A percentile compares a stretch with the other conserved stretches of the same genome.
These are phyloP conservation scores for Zaprionus lachaisei DNA, from an alignment of 1,140 invertebrate species.

Conservation along the genomic window DNA sequence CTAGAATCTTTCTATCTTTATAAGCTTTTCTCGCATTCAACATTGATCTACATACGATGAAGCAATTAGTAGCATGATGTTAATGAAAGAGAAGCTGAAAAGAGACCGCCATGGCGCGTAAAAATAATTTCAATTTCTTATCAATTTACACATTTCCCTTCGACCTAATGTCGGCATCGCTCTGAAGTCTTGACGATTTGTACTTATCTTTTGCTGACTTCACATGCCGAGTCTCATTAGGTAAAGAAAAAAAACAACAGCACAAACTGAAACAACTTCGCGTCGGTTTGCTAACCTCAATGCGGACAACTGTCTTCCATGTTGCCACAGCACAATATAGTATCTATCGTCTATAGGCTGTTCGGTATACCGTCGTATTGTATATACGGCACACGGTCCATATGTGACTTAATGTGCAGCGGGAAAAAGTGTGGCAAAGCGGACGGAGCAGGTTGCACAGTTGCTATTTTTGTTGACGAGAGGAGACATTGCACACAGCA, in stretches of 20 bases:
- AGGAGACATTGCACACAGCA: slow-evolving; percentile 24
- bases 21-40: background rate
- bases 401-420: slow-evolving; percentile 59
- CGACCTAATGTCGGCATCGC: background rate
- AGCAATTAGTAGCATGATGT: slow-evolving; percentile 63
- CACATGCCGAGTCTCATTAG: slow-evolving; percentile 68
- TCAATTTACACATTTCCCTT: slow-evolving; percentile 67
- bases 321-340: slow-evolving; percentile 7
- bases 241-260: slow-evolving; percentile 11
- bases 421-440: slow-evolving; percentile 59
- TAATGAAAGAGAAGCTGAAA: slow-evolving; percentile 58
- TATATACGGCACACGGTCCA: slow-evolving; percentile 59
- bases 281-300: slow-evolving; percentile 76
- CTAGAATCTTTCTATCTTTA: background rate
- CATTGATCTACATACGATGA: slow-evolving; percentile 55
- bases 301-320: slow-evolving; percentile 45
- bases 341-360: slow-evolving; percentile 30
- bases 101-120: background rate
- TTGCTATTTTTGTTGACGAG: slow-evolving; percentile 33
- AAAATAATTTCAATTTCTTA: slow-evolving; percentile 70
- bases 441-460: slow-evolving; percentile 56
- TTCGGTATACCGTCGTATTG: slow-evolving; percentile 23
- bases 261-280: slow-evolving; percentile 35
- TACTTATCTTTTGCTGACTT: slow-evolving; percentile 22
- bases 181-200: slow-evolving; percentile 18